Evolutionary conservation across 2,888 invertebrate species (phyloP).

Genomic region (Silvanus unidentatus): DNA sequence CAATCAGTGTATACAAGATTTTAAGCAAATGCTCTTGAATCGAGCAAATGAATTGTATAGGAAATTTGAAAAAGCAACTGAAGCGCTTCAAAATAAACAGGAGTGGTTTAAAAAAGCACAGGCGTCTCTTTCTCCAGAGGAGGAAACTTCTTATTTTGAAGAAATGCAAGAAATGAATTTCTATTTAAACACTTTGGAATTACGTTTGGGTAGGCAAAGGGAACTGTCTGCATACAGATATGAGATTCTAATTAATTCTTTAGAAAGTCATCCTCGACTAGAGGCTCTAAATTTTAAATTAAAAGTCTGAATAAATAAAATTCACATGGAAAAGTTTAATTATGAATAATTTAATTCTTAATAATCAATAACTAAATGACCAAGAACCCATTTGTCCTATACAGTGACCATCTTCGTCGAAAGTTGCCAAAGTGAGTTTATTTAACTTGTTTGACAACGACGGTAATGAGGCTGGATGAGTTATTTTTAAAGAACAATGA

Average conservation of each 20-base stretch:
- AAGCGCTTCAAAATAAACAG: conserved; percentile 52
- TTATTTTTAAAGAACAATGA: conserved; percentile 43
- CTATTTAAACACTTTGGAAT: conserved; percentile 54
- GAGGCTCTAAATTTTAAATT: background rate
- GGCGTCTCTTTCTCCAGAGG: conserved; percentile 54
- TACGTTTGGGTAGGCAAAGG: conserved; percentile 51
- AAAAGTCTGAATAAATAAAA: too few species aligned
- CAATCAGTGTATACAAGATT: conserved; percentile 60
- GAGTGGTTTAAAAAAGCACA: conserved; percentile 55
- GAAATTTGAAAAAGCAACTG: conserved; percentile 57
- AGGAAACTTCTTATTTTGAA: conserved; percentile 55
- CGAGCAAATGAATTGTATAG: conserved; percentile 60
- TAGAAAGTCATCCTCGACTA: conserved; percentile 3
- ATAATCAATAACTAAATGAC: conserved; percentile 59
- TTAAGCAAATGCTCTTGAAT: conserved; percentile 56
- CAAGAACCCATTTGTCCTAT: conserved; percentile 84
- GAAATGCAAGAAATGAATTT: conserved; percentile 49
- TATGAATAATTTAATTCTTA: too few species aligned
- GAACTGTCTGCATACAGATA: background rate
- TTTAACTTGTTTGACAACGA: conserved; percentile 79
- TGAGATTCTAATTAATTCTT: background rate
- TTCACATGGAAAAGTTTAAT: too few species aligned
- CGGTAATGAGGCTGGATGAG: conserved; percentile 51
- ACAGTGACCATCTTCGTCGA: conserved; percentile 82
- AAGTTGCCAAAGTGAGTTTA: conserved; percentile 79